Conservation (phyloP, 2,113 vertebrate genomes). For the Alces alces region DNA sequence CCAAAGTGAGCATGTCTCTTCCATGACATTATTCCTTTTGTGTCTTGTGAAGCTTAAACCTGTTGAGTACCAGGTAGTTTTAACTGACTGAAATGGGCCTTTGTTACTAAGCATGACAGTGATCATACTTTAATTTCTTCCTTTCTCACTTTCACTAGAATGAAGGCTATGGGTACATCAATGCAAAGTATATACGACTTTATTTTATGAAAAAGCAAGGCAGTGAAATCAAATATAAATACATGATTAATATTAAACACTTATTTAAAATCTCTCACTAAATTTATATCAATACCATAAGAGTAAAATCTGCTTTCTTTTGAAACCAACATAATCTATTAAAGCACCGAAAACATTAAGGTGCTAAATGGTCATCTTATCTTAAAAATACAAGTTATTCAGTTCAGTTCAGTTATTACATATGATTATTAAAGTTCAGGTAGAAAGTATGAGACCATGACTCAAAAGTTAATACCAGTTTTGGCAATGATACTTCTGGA, state of each 20-base stretch:
- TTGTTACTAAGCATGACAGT: neutral
- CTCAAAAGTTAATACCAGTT: slow-evolving; percentile 71
- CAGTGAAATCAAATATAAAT: neutral
- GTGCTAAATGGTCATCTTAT: neutral
- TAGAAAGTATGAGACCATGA: neutral
- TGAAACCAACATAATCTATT: neutral
- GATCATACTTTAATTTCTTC: neutral
- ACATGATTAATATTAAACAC: neutral
- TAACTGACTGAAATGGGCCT: neutral
- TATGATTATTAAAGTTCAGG: neutral
- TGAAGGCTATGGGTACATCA: neutral
- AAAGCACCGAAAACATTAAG: neutral
- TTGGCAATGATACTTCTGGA: slow-evolving; percentile 74
- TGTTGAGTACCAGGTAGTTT: neutral
- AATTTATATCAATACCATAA: neutral
- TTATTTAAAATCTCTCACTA: neutral
- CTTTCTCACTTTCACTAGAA: neutral
- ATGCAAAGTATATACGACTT: neutral
- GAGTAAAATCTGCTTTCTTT: neutral
- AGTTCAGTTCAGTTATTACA: neutral
- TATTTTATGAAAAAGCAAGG: neutral
- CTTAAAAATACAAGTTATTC: neutral
- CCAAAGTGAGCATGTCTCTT: neutral
- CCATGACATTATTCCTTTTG: neutral
- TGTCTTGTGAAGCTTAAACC: neutral